Percentiles rank a stretch among this genome's conserved stretches.
phyloP scores from a whole-genome alignment of 2,113 vertebrate species.

The Trogon surrucura region DNA sequence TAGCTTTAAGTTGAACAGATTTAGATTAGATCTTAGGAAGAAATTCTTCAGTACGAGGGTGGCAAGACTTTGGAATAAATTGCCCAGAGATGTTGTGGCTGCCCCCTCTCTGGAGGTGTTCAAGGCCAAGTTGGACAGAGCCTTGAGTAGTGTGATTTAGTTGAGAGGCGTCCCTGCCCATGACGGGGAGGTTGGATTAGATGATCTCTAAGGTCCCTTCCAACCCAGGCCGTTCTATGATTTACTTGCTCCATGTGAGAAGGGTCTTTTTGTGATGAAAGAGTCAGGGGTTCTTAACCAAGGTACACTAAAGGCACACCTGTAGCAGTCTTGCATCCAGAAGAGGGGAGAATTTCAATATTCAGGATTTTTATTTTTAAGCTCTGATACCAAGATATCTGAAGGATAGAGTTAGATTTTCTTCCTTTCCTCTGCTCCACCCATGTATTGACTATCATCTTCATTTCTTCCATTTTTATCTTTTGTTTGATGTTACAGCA shows the following conservation, averaged over 20 bases:
- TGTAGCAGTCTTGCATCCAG: not conserved
- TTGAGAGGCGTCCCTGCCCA: no score
- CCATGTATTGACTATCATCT: not conserved
- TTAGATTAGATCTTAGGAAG: no score
- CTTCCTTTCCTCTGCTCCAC: not conserved
- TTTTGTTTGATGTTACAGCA: accelerated
- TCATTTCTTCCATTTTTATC: not conserved
- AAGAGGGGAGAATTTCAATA: not conserved
- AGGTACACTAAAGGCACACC: not conserved
- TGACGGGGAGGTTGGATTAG: no score
- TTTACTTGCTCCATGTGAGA: not conserved
- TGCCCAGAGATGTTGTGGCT: no score
- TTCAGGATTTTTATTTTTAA: not conserved
- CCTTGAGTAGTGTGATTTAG: no score
- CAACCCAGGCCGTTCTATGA: no score
- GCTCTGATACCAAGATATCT: not conserved
- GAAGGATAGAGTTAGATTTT: not conserved
- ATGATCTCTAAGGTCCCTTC: no score
- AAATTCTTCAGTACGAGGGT: no score
- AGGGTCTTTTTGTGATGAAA: not conserved
- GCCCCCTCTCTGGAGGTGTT: no score
- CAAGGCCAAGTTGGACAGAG: no score
- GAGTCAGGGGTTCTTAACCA: not conserved
- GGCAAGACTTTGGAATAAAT: no score
- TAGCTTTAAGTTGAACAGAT: no score